Percentiles rank a stretch among this genome's conserved stretches.
phyloP scores from a whole-genome alignment of 1,140 invertebrate species.

The Tetramorium simillimum region DNA sequence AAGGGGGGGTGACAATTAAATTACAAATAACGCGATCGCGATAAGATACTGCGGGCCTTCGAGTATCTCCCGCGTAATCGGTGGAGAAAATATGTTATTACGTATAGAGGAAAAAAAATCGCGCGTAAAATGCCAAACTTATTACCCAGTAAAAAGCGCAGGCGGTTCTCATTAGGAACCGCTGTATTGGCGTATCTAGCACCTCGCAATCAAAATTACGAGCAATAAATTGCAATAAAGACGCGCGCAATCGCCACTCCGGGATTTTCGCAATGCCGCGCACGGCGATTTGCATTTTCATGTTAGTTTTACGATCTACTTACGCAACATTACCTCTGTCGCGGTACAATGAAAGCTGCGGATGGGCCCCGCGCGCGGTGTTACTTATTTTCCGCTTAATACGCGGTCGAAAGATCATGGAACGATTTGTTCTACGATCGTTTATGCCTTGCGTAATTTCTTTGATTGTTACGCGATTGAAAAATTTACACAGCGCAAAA shows the following conservation, averaged over 20 bases:
- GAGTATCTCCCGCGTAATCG: conserved; percentile 12
- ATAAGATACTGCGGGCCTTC: not conserved
- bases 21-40: not conserved
- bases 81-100: conserved; percentile 31
- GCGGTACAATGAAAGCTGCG: conserved; percentile 28
- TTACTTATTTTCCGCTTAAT: conserved; percentile 42
- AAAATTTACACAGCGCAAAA: not conserved
- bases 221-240: conserved; percentile 66
- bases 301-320: conserved; percentile 58
- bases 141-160: conserved; percentile 35
- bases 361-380: not conserved
- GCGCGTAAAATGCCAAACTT: conserved; percentile 43
- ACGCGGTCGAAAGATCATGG: not conserved
- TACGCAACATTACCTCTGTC: conserved; percentile 52
- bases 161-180: conserved; percentile 46
- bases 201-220: conserved; percentile 53
- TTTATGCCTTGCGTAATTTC: conserved; percentile 4
- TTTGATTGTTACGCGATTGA: not conserved
- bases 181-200: conserved; percentile 47
- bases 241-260: conserved; percentile 40
- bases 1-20: conserved; percentile 9
- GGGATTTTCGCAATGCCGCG: conserved; percentile 41
- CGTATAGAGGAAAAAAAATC: not conserved
- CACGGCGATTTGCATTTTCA: conserved; percentile 56
- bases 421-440: not conserved